Evolutionary conservation across 1,140 invertebrate species (phyloP).

Genomic region (Callitettix versicolor): DNA sequence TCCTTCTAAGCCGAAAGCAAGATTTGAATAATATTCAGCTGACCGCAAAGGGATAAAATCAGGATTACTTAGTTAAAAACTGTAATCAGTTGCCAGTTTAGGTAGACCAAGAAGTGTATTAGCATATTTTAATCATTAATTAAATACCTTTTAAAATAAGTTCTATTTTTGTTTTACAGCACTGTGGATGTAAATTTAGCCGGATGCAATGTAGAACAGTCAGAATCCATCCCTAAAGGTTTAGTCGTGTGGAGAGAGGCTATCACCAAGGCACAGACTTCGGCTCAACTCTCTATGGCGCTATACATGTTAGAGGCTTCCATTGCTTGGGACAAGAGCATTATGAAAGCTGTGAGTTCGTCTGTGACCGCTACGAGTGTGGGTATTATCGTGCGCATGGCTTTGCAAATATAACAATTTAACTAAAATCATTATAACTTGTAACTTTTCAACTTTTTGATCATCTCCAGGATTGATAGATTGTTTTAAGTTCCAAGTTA

Average conservation of each 20-base stretch:
- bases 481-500: too few species aligned
- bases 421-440: too few species aligned
- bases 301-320: constrained; percentile 80
- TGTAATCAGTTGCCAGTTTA: too few species aligned
- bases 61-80: too few species aligned
- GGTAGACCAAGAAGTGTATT: too few species aligned
- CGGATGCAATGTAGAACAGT: constrained; percentile 25
- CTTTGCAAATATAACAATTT: background rate
- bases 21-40: too few species aligned
- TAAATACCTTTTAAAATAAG: too few species aligned
- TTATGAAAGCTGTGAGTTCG: constrained; percentile 91
- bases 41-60: too few species aligned
- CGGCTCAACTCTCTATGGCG: constrained; percentile 83
- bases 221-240: constrained; percentile 45
- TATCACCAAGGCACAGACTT: constrained; percentile 65
- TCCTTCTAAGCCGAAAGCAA: too few species aligned
- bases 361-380: constrained; percentile 20
- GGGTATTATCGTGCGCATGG: constrained; percentile 21
- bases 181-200: constrained; percentile 20
- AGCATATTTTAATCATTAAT: too few species aligned
- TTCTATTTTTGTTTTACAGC: constrained; percentile 24
- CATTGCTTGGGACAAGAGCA: constrained; percentile 96
- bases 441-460: too few species aligned
- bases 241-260: constrained; percentile 82
- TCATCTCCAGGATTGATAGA: too few species aligned